These are phyloP conservation scores for Amphimallon solstitiale DNA, from an alignment of 2,888 invertebrate genomes.

Conservation along the genomic window DNA sequence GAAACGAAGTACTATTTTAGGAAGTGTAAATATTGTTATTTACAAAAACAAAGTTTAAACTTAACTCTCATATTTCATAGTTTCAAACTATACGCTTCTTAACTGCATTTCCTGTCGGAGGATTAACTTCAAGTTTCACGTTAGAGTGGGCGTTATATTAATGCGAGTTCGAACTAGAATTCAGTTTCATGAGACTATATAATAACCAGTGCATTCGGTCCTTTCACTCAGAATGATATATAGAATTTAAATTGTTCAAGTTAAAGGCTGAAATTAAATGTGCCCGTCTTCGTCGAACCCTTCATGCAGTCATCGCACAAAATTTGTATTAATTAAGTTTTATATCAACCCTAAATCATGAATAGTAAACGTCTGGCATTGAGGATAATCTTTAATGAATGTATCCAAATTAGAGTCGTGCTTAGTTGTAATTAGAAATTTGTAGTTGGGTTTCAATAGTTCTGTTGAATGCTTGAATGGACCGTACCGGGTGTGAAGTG, in stretches of 20 bases:
- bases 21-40: too few relatives aligned
- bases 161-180: background rate
- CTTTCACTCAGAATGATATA: background rate
- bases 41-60: too few relatives aligned
- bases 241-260: conserved; percentile 4
- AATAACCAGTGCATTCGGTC: background rate
- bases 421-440: background rate
- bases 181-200: background rate
- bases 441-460: background rate
- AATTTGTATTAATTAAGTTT: conserved; percentile 17
- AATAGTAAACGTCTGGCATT: background rate
- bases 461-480: too few relatives aligned
- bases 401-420: background rate
- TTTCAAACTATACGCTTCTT: conserved; percentile 11
- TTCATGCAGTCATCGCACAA: background rate
- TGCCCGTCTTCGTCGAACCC: background rate
- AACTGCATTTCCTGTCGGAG: conserved; percentile 13
- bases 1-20: too few relatives aligned
- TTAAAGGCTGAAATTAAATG: conserved; percentile 9
- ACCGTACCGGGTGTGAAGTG: too few relatives aligned
- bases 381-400: background rate
- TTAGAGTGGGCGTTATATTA: background rate
- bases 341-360: conserved; percentile 1
- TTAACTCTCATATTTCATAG: background rate
- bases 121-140: conserved; percentile 14